Base-by-base conservation (phyloP, 2,888 invertebrate genomes). In the Mesopsocus fuscifrons region DNA sequence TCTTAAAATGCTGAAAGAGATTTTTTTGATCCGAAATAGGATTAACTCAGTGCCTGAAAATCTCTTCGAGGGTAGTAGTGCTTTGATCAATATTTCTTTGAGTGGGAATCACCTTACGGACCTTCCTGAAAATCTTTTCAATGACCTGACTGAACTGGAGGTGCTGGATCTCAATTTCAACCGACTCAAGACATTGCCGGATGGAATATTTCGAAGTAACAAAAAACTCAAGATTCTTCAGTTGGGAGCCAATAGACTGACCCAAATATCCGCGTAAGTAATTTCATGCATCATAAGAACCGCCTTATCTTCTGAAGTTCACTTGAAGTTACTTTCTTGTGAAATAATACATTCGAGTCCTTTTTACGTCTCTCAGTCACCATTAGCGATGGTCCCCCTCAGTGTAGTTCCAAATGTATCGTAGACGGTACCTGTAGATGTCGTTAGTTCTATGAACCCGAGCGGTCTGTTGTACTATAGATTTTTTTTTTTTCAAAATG, bases 101-200 rank as follows among this genome's bases (percentile, higher is more conserved):
- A 63, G 68, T 21, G 63, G 66, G 41, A 83, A 78, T 54, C 58
- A 60, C 11, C 43, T 67, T 6, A 45, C 48, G 2, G 53, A 55
- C 2, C 57, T 88, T 43, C 77, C 81, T 1, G 62, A 60, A 20
- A 58, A 68, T 22, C 59, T 80, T 23, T 73, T 84, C 49, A 66
- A 66, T 18, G 72, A 74, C 53, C 69, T 76, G 56, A 63, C 59
- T 3, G 68, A 73, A 41, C 60, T 88, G 6, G 53, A 66, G 4
- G 66, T 64, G 32, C 59, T 88, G 45, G 70, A 77, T 53, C 58
- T 88, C 44, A 69, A 71, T 47, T 60, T 67, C 46, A 88, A 88
- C 57, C 60, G 63, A 41, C 52, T 88, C 6, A 60, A 55, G 30
- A 59, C 59, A 18, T 57, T 82, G 44, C 69, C 73, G 15, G 67